phyloP scores from a whole-genome alignment of 2,888 invertebrate species.

The Synanthedon tipuliformis region DNA sequence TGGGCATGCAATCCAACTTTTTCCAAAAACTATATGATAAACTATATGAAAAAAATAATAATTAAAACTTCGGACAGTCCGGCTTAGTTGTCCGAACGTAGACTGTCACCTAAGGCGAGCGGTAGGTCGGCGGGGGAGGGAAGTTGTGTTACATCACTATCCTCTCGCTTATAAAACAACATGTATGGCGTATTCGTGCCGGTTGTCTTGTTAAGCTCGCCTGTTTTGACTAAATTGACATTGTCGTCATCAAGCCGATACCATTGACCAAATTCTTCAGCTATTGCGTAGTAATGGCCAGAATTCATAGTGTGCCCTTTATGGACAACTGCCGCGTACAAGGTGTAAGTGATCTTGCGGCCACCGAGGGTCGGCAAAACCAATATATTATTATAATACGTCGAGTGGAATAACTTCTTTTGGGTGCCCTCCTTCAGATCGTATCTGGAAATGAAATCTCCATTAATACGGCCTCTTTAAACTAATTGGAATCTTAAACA shows the following conservation, averaged over 20 bases:
- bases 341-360: slow-evolving; percentile 66
- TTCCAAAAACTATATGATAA: too few species aligned
- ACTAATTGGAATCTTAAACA: too few species aligned
- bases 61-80: too few species aligned
- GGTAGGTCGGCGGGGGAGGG: slow-evolving; percentile 42
- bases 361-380: slow-evolving; percentile 51
- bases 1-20: too few species aligned
- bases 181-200: slow-evolving; percentile 87
- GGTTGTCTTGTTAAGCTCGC: slow-evolving; percentile 72
- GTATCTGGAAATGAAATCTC: slow-evolving; percentile 28
- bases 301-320: slow-evolving; percentile 85
- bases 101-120: slow-evolving; percentile 3
- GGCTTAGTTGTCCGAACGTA: too few species aligned
- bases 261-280: slow-evolving; percentile 78
- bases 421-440: slow-evolving; percentile 71
- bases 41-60: too few species aligned
- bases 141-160: slow-evolving; percentile 37
- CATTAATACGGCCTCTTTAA: not conserved
- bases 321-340: slow-evolving; percentile 89
- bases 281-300: slow-evolving; percentile 90
- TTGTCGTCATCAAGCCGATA: slow-evolving; percentile 83
- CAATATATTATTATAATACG: slow-evolving; percentile 70
- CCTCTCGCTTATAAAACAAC: slow-evolving; percentile 75
- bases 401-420: slow-evolving; percentile 82
- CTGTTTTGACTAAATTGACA: slow-evolving; percentile 73